phyloP scores from a whole-genome alignment of 2,888 invertebrate species.

The Mesorhabditis spiculigera region DNA sequence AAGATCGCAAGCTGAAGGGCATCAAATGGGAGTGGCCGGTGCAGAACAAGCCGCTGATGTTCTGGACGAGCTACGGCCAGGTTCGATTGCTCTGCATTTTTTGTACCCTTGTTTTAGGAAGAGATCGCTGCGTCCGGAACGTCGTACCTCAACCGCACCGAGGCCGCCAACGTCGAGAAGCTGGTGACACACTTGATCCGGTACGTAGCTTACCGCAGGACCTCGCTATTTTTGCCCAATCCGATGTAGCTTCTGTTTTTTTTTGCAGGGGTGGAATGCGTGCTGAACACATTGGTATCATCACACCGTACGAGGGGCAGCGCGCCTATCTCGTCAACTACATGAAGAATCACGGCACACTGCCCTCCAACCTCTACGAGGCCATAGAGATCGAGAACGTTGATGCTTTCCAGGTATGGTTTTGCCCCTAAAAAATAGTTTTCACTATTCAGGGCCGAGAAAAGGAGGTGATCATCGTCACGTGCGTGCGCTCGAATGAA shows the following conservation, averaged over 20 bases:
- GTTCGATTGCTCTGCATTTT: conserved; percentile 17
- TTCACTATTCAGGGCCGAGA: conserved; percentile 73
- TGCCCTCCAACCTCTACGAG: conserved; percentile 87
- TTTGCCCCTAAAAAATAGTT: background rate
- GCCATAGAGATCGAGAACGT: conserved; percentile 99
- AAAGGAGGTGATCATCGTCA: conserved; percentile 98
- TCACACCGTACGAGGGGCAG: conserved; percentile 96
- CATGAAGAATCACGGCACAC: conserved; percentile 96
- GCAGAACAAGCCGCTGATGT: conserved; percentile 94
- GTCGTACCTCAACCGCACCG: conserved; percentile 93
- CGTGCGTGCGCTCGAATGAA: conserved; percentile 95
- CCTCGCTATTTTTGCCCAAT: no score
- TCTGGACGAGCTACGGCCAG: conserved; percentile 91
- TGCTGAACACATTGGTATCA: conserved; percentile 91
- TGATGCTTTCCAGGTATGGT: conserved; percentile 75
- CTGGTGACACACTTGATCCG: conserved; percentile 74
- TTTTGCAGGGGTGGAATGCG: conserved; percentile 86
- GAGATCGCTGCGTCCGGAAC: conserved; percentile 98
- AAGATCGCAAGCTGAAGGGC: conserved; percentile 81
- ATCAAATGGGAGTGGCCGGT: conserved; percentile 98
- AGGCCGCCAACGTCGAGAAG: conserved; percentile 97
- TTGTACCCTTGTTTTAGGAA: conserved; percentile 65
- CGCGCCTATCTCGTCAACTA: conserved; percentile 91
- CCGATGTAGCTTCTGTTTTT: no score
- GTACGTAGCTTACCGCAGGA: conserved; percentile 10